Percentiles rank a stretch among this genome's conserved stretches.
Conservation (phyloP, 2,888 invertebrate genomes). For the Strigamia maritima region DNA sequence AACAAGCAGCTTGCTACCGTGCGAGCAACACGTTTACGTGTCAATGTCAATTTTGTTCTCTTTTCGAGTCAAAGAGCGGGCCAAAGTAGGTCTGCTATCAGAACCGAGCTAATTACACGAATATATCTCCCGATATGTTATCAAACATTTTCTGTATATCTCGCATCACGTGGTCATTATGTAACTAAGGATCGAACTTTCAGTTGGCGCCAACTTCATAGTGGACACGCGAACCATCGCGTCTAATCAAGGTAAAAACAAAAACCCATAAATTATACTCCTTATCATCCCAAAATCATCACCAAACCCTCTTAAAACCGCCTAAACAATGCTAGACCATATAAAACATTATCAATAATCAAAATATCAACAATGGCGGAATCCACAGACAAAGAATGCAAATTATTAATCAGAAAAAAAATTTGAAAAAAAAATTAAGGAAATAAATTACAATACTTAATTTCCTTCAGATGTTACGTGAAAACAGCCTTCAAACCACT, state of each 20-base stretch:
- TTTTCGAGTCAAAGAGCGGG: not conserved
- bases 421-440: not conserved
- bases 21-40: not conserved
- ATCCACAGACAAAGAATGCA: not conserved
- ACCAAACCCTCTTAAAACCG: no score
- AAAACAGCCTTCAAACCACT: not conserved
- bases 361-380: no score
- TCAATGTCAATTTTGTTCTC: not conserved
- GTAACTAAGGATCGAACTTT: not conserved
- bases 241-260: not conserved
- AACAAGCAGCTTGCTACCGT: not conserved
- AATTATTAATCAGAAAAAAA: not conserved
- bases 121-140: not conserved
- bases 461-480: not conserved
- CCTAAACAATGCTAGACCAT: no score
- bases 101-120: not conserved
- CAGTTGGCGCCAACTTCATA: not conserved
- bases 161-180: not conserved
- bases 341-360: no score
- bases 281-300: no score
- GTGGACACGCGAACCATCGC: not conserved
- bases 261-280: no score
- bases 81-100: not conserved
- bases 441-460: not conserved
- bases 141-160: not conserved